A percentile compares a stretch with the other conserved stretches of the same genome.
Conservation (phyloP, 2,888 invertebrate species). For the Drosophila cracens region DNA sequence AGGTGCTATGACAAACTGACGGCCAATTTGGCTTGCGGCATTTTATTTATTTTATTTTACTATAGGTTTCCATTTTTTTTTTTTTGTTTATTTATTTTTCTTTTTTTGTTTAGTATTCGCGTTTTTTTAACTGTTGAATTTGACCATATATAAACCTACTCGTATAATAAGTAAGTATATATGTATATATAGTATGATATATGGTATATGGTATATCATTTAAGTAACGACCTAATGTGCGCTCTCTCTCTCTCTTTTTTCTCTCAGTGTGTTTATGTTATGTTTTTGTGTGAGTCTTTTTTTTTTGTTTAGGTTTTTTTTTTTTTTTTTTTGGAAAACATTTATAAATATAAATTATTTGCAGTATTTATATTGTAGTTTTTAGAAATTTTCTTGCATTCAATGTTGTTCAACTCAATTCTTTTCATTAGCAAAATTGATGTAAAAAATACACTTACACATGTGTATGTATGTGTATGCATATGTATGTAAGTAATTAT, state of each 20-base stretch:
- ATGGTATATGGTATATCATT: conserved; percentile 34
- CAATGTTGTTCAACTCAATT: conserved; percentile 17
- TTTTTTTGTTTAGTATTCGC: conserved; percentile 44
- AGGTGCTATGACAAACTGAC: conserved; percentile 71
- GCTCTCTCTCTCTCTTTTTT: conserved; percentile 23
- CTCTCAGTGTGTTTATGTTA: conserved; percentile 26
- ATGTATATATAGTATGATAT: conserved; percentile 19
- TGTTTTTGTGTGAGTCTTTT: conserved; percentile 34
- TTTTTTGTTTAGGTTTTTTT: conserved; percentile 23
- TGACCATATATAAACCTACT: conserved; percentile 40
- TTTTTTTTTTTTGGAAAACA: conserved; percentile 32
- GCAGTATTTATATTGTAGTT: conserved; percentile 23
- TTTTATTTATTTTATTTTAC: conserved; percentile 19
- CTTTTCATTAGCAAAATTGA: conserved; percentile 52
- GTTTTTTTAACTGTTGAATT: conserved; percentile 32
- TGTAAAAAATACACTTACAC: conserved; percentile 57
- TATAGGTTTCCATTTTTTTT: conserved; percentile 1
- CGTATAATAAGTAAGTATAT: conserved; percentile 33
- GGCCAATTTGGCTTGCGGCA: conserved; percentile 67
- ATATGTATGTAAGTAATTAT: background rate
- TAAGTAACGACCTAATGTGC: conserved; percentile 68
- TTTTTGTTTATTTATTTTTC: conserved; percentile 5
- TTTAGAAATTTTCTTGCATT: conserved; percentile 20
- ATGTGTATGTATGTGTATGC: conserved; percentile 1
- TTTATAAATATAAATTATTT: conserved; percentile 39